Evolutionary conservation across 1,140 invertebrate genomes (phyloP), one percentile per base, ranked within the genome.

Genomic region (Hermatobates lingyangjiaoensis): DNA sequence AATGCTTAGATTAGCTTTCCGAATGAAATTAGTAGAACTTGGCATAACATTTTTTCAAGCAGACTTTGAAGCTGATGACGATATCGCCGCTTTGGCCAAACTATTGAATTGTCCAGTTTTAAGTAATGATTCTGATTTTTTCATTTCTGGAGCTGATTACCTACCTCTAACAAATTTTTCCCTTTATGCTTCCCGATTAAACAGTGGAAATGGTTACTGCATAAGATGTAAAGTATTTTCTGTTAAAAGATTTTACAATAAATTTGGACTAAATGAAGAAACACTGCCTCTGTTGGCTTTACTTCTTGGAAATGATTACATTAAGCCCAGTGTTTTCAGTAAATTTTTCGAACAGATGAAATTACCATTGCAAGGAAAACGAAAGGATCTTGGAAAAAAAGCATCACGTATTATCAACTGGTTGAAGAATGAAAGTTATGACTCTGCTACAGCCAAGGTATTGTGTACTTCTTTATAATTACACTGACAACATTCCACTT

Each of bases 61-160:
- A 61, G 73, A 82, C 51, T 89, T 83, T 67, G 89, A 93, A 69
- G 88, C 87, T 38, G 90, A 94, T 65, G 74, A 79, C 56, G 79
- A 88, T 60, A 76, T 91, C 50, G 85, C 85, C 1, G 75, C 77
- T 0, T 59, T 92, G 47, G 83, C 86, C 0, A 75, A 76, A 55
- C 68, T 75, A 47, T 40, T 54, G n/a, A 68, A 89, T 3, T 91
- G 86, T 59, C 88, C 88, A 2, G 76, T 93, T 12, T 59, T 94
- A 0, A 90, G 85, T 61, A 82, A 81, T 57, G 90, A 94, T 65
- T 92, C 87, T 1, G 90, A 94, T 70, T 94, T 90, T 69, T 91
- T 79, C 62, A 80, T 93, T 48, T 88, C 81, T 65, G 80, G 86
- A 66, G 72, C 87, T 1, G 61, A 74, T 2, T 90, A 89, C 60